Evolutionary conservation across 35 echinoderm and acorn worm genomes (phyloP).

Genomic region (Holothuria glaberrima): DNA sequence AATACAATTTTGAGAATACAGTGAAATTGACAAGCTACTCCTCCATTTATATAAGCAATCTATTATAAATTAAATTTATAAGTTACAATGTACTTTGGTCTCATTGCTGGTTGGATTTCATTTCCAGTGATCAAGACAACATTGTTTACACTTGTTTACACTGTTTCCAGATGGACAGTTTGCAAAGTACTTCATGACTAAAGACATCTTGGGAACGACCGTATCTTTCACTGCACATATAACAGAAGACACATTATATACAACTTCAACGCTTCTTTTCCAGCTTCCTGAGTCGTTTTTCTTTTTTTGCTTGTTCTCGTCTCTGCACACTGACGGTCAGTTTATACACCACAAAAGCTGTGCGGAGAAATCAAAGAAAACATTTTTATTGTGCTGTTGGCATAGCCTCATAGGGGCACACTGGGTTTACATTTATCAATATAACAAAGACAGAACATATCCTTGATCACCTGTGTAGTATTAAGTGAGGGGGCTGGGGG

Average conservation of each 20-base stretch:
- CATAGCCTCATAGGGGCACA: no score
- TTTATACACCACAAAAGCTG: slow-evolving; percentile 88
- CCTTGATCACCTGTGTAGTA: no score
- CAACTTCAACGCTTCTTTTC: slow-evolving; percentile 62
- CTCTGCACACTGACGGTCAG: slow-evolving; percentile 72
- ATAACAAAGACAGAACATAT: no score
- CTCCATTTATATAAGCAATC: background rate
- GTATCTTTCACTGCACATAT: background rate
- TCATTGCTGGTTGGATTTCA: background rate
- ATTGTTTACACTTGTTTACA: no score
- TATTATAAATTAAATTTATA: background rate
- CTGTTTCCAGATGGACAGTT: background rate
- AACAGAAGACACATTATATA: background rate
- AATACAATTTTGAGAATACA: no score
- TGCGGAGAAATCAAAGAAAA: background rate
- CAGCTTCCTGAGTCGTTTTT: slow-evolving; percentile 79
- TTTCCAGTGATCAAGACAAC: no score
- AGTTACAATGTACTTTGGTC: background rate
- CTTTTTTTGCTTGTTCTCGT: slow-evolving; percentile 79
- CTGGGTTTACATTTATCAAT: no score
- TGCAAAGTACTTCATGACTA: background rate
- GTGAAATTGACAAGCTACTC: no score
- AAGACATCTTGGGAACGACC: background rate
- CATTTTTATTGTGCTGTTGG: no score
- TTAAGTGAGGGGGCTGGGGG: no score